Evolutionary conservation across 2,888 invertebrate genomes (phyloP), one percentile per base, ranked within the genome.

Genomic region (Folsomia manolachei): DNA sequence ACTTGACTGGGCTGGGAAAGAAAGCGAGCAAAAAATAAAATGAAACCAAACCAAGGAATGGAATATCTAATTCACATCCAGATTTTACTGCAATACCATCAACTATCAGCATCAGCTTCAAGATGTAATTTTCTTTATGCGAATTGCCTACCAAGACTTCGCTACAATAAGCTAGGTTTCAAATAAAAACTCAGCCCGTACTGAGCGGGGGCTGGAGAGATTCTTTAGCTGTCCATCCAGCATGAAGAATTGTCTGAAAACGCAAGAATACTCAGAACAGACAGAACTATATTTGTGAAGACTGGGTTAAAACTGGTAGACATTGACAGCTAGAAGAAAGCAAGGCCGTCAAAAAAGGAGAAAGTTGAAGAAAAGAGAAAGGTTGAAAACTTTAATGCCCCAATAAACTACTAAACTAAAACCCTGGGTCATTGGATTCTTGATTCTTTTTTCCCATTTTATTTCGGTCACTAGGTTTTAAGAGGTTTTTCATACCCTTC

Each of bases 401-500:
- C 56, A 56, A 56, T 56, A 56, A 56, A 56, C 56, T 19, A 14
- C 56, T 56, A 56, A 56, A 14, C 56, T 56, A 56, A 56, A 56
- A 21, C 11, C 56, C 19, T 56, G 39, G 39, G 39, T 56, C 56
- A 18, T 56, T 56, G 19, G 56, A 51, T 51, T 18, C 51, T 11
- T 51, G 56, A 56, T 56, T 56, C 39, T 14, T 39, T 4, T 9
- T 56, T 56, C 56, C 21, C 4, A 4, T 7, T 56, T 14, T 7
- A 56, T 56, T 56, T 56, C 56, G 56, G 56, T 56, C 56, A 56
- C 56, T 56, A 56, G 56, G 56, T 56, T 56, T 56, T 56, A 56
- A 39, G 39, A 39, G 39, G 39, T 39, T 39, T n/a, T 39, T 56
- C 56, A 19, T 56, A 18, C 9, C 51, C 18, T 51, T 56, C 7